Conservation (phyloP, 2,797 vertebrate species). For the Poecilia picta region DNA sequence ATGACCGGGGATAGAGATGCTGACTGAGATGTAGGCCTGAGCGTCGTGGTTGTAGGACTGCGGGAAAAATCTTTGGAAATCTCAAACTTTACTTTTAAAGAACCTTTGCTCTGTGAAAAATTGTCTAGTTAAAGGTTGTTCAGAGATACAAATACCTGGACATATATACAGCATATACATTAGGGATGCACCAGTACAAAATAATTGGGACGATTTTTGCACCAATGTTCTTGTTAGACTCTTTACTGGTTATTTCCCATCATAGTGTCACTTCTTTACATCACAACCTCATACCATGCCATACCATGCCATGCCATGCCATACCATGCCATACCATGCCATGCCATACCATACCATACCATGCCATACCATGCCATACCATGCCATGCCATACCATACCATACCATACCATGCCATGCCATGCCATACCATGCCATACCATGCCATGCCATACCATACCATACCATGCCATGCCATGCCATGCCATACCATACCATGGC, state of each 20-base stretch:
- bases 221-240: not conserved
- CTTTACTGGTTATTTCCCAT: not conserved
- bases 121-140: not conserved
- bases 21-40: constrained; percentile 64
- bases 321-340: no score
- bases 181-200: not conserved
- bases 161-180: not conserved
- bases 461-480: no score
- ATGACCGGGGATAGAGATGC: constrained; percentile 68
- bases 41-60: constrained; percentile 52
- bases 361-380: no score
- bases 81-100: not conserved
- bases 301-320: no score
- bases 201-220: not conserved
- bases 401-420: no score
- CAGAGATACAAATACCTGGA: not conserved
- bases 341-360: no score
- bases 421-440: no score
- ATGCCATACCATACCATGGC: no score
- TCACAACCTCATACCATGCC: no score
- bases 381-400: no score
- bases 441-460: no score
- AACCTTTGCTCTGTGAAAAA: not conserved
- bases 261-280: not conserved
- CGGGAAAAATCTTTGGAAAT: constrained; percentile 13